Conservation (phyloP, 2,888 invertebrate genomes). For the Drosophila nigricruria region DNA sequence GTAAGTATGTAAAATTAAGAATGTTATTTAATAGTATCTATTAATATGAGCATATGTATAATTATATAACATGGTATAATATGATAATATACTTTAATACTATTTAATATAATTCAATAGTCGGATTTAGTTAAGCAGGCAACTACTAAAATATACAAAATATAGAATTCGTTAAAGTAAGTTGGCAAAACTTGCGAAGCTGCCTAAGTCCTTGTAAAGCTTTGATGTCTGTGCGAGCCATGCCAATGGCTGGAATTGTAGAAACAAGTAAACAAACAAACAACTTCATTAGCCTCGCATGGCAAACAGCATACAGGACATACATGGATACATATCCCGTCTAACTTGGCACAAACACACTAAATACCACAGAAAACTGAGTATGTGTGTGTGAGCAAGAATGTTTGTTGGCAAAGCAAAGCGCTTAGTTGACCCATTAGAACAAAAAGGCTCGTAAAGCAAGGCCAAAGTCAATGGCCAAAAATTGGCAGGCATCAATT, state of each 20-base stretch:
- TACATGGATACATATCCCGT: slow-evolving; percentile 24
- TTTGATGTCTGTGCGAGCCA: slow-evolving; percentile 18
- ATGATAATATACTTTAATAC: neutral
- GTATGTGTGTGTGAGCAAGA: slow-evolving; percentile 2
- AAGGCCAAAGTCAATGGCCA: slow-evolving; percentile 66
- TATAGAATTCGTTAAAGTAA: neutral
- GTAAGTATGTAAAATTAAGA: neutral
- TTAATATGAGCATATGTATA: too few relatives aligned
- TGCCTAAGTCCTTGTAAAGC: slow-evolving; percentile 2
- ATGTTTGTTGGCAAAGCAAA: slow-evolving; percentile 43
- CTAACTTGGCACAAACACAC: slow-evolving; percentile 18
- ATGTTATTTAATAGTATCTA: too few relatives aligned
- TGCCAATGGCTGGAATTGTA: slow-evolving; percentile 20
- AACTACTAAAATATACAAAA: neutral
- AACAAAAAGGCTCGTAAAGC: slow-evolving; percentile 61
- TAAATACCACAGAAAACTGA: slow-evolving; percentile 8
- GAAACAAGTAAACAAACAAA: slow-evolving; percentile 67
- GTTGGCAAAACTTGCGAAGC: slow-evolving; percentile 6
- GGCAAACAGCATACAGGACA: slow-evolving; percentile 49
- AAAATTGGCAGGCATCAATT: slow-evolving; percentile 72
- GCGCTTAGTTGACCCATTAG: slow-evolving; percentile 73
- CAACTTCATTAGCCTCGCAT: slow-evolving; percentile 77
- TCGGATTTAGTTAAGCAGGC: neutral
- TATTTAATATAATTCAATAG: neutral
- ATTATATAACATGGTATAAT: neutral